Evolutionary conservation across 2,113 vertebrate species (phyloP).

Genomic region (Neoarius graeffei): DNA sequence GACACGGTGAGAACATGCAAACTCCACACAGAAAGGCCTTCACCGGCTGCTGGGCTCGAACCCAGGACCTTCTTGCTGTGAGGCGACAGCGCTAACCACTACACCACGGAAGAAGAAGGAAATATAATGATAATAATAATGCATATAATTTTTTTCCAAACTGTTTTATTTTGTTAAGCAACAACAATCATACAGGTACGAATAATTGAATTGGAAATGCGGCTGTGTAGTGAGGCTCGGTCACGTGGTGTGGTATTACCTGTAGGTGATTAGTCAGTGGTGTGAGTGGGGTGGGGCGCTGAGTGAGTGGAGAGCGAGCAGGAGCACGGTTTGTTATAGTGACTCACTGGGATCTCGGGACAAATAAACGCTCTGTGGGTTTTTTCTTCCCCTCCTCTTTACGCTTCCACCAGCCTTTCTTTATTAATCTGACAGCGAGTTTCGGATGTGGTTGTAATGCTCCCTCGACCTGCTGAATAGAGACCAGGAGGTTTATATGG

Average conservation of each 20-base stretch:
- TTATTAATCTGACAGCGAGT: background rate
- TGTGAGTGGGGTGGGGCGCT: slow-evolving; percentile 28
- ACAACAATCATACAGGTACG: too few species aligned
- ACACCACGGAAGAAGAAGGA: too few species aligned
- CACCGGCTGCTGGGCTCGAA: too few species aligned
- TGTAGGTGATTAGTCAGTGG: slow-evolving; percentile 26
- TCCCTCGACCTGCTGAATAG: slow-evolving; percentile 7
- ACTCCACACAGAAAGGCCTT: too few species aligned
- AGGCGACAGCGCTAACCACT: too few species aligned
- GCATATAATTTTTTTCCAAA: too few species aligned
- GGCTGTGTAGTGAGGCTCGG: background rate
- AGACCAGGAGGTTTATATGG: slow-evolving; percentile 20
- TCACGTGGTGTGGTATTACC: slow-evolving; percentile 23
- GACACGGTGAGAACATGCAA: too few species aligned
- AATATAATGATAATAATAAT: too few species aligned
- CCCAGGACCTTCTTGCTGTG: too few species aligned
- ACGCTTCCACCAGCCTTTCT: background rate
- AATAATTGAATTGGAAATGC: background rate
- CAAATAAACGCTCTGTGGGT: slow-evolving; percentile 6
- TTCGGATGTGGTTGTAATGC: background rate
- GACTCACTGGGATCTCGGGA: slow-evolving; percentile 20
- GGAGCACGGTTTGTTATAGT: background rate
- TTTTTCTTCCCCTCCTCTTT: background rate
- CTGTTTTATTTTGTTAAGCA: too few species aligned
- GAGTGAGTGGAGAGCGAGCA: background rate